These are phyloP conservation scores for Drosophila persimilis DNA, from an alignment of 1,140 invertebrate species.

Conservation along the genomic window DNA sequence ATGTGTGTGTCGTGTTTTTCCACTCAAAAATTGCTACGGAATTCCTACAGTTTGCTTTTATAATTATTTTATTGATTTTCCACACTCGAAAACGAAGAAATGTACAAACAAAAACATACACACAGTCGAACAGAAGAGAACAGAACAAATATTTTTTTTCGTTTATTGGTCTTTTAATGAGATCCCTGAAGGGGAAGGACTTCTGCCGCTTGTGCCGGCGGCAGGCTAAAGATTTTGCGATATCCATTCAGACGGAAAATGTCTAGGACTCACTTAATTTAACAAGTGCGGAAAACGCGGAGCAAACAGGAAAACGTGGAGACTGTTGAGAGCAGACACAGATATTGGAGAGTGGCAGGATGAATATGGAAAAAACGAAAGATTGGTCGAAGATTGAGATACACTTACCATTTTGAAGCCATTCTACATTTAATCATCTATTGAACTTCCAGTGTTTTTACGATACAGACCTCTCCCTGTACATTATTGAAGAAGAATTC, in stretches of 20 bases:
- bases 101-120: constrained; percentile 7
- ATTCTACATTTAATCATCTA: too few relatives aligned
- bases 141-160: constrained; percentile 18
- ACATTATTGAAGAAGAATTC: too few relatives aligned
- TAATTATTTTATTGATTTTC: constrained; percentile 57
- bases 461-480: too few relatives aligned
- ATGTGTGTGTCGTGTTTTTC: constrained; percentile 16
- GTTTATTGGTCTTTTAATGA: constrained; percentile 37
- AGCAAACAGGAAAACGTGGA: constrained; percentile 26
- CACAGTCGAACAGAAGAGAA: neutral
- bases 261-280: constrained; percentile 54
- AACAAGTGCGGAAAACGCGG: constrained; percentile 40
- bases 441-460: too few relatives aligned
- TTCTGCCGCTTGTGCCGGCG: neutral
- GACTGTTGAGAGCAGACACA: neutral
- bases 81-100: constrained; percentile 23
- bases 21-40: neutral
- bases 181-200: constrained; percentile 15
- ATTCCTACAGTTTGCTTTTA: constrained; percentile 17
- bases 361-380: neutral
- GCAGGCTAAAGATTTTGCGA: constrained; percentile 58
- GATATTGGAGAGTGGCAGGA: neutral
- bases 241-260: constrained; percentile 60
- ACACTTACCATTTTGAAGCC: constrained; percentile 1
- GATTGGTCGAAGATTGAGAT: neutral